Evolutionary conservation across 2,113 vertebrate species (phyloP).

Genomic region (Suricata suricatta): DNA sequence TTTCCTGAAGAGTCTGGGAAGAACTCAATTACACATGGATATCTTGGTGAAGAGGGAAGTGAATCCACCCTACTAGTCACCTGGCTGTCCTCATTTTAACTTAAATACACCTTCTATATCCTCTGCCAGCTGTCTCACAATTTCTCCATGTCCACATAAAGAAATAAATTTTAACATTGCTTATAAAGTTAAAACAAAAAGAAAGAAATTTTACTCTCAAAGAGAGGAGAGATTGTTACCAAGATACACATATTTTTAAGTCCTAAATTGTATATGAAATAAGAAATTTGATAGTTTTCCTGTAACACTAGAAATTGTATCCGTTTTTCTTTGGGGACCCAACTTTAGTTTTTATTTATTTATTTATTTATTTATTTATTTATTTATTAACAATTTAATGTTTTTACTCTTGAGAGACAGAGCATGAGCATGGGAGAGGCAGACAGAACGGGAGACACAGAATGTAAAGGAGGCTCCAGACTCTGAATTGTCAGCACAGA

Average conservation of each 20-base stretch:
- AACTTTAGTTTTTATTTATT: too few relatives aligned
- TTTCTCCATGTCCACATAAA: background rate
- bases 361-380: too few relatives aligned
- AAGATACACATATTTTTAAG: background rate
- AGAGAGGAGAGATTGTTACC: background rate
- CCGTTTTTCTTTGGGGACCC: too few relatives aligned
- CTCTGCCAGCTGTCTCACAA: background rate
- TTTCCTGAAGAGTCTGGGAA: background rate
- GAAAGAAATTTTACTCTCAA: background rate
- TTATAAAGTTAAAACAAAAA: background rate
- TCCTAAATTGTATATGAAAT: background rate
- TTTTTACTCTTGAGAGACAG: too few relatives aligned
- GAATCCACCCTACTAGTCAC: background rate
- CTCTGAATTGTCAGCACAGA: too few relatives aligned
- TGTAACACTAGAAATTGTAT: background rate
- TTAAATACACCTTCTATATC: background rate
- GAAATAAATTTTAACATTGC: background rate
- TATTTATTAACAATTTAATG: too few relatives aligned
- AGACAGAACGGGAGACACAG: too few relatives aligned
- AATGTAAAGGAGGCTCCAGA: too few relatives aligned
- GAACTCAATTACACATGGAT: background rate
- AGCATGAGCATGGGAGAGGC: too few relatives aligned
- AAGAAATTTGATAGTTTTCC: background rate
- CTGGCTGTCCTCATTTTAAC: background rate
- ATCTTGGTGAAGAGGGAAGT: background rate